Percentiles rank a stretch among this genome's conserved stretches.
Conservation (phyloP, 30 jellyfish, hydroid and myxozoan genomes). For the Mastigias papua region DNA sequence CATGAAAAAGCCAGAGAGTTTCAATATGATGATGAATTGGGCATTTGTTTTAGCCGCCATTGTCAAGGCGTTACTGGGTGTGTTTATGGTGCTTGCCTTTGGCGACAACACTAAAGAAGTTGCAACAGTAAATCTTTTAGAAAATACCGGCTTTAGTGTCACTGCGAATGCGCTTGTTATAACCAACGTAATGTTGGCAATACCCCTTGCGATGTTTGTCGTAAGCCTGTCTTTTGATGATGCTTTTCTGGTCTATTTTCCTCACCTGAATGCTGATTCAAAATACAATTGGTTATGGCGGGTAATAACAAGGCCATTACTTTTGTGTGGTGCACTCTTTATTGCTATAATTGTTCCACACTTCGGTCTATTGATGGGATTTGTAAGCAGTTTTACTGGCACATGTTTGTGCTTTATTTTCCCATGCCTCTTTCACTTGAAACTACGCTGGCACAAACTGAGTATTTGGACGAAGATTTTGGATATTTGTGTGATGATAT, state of each 20-base stretch:
- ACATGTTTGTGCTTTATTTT: constrained; percentile 91
- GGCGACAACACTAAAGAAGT: constrained; percentile 87
- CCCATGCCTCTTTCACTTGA: constrained; percentile 93
- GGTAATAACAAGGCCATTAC: constrained; percentile 85
- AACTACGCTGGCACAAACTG: constrained; percentile 84
- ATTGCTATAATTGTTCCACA: constrained; percentile 95
- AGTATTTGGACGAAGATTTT: constrained; percentile 52
- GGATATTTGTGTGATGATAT: constrained; percentile 67
- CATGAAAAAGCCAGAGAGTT: constrained; percentile 88
- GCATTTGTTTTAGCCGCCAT: constrained; percentile 92
- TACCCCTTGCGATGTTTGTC: constrained; percentile 95
- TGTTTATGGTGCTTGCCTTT: constrained; percentile 88
- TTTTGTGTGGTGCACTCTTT: constrained; percentile 79
- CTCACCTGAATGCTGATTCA: constrained; percentile 80
- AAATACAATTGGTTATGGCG: constrained; percentile 90
- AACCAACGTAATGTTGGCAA: constrained; percentile 86
- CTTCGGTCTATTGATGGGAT: constrained; percentile 93
- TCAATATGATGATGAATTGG: constrained; percentile 89
- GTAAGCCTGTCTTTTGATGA: constrained; percentile 92
- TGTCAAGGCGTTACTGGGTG: constrained; percentile 86
- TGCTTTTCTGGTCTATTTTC: constrained; percentile 79
- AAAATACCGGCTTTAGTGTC: constrained; percentile 71
- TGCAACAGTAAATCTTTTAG: constrained; percentile 84
- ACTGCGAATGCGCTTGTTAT: constrained; percentile 88
- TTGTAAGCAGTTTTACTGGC: constrained; percentile 97